Evolutionary conservation across 2,113 vertebrate species (phyloP), one percentile per base, ranked within the genome.

Genomic region (Ancistrus triradiatus): DNA sequence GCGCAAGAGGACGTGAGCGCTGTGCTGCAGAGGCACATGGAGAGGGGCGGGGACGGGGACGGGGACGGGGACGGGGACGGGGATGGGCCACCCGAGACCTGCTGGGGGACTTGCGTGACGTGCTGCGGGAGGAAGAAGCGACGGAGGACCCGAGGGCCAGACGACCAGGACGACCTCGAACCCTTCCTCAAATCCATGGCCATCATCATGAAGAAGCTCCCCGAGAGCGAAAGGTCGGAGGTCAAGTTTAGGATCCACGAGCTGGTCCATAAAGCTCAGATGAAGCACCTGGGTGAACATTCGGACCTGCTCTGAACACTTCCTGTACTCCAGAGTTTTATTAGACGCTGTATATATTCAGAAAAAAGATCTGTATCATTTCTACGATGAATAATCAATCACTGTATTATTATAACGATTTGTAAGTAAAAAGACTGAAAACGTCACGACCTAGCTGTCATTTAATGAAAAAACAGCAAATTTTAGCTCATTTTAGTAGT

Each of bases 171-270:
- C 22, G 63, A 66, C 33, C 42, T 66, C 1, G 63, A 66, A 4
- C 63, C 63, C 14, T 66, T 66, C 44, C 43, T 66, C 8, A 66
- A 57, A 6, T 66, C 63, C 52, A 66, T 66, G 63, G 15, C 43
- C 31, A 66, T 66, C 43, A 48, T 66, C 21, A 57, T 66, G 52
- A 56, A 38, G 43, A 46, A 43, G 52, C 35, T 66, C 13, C 63
- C 63, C 1, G 63, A 48, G 11, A 7, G 42, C 11, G 52, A 38
- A 27, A 33, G 52, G n/a, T 56, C 63, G 4, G 52, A 48, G 37
- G 42, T 57, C 9, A 66, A 66, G 52, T 57, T 66, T 25, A 48
- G 31, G 19, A 57, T 66, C 33, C 63, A 66, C 4, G 63, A 66
- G 43, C 63, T 66, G 63, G 52, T 66, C 25, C 52, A 66, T 43